These are phyloP conservation scores for Leucosticte australis DNA, from an alignment of 2,113 vertebrate genomes.

Conservation along the genomic window DNA sequence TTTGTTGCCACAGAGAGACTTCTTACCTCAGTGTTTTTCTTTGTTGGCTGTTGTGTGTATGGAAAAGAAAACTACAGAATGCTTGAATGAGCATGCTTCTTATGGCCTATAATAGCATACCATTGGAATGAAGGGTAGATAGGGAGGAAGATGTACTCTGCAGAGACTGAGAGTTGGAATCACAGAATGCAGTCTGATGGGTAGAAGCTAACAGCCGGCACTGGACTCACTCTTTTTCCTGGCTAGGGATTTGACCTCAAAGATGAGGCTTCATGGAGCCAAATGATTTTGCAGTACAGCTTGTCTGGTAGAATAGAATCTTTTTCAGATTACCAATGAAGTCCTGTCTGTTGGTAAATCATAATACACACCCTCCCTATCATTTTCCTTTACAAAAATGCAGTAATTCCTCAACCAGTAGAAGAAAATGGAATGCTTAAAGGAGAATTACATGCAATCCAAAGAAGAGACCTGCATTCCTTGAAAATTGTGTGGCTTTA, in stretches of 20 bases:
- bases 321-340: background rate
- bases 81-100: background rate
- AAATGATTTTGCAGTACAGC: background rate
- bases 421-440: background rate
- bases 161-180: background rate
- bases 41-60: background rate
- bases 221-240: background rate
- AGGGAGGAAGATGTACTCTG: background rate
- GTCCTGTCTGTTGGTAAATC: background rate
- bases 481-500: background rate
- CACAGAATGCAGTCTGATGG: background rate
- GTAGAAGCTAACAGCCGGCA: background rate
- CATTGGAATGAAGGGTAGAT: background rate
- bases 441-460: background rate
- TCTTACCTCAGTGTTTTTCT: background rate
- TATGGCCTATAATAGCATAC: background rate
- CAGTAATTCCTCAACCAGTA: background rate
- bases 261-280: background rate
- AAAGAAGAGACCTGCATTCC: background rate
- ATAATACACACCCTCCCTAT: background rate
- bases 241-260: background rate
- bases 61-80: background rate
- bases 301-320: background rate
- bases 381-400: background rate
- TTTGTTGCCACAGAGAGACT: background rate